phyloP scores from a whole-genome alignment of 2,113 vertebrate species.

The Bolborhynchus lineola region DNA sequence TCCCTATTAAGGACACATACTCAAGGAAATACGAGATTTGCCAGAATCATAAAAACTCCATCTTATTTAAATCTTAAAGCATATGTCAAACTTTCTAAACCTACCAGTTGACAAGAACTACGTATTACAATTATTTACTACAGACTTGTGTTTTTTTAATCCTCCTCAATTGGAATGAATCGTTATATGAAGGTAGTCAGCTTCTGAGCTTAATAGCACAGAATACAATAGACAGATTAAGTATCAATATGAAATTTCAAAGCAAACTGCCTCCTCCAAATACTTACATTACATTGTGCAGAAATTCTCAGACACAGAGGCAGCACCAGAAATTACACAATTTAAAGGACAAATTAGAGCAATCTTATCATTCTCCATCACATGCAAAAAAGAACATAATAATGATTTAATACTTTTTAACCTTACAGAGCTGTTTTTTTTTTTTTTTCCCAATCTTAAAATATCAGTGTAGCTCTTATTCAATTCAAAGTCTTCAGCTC shows the following conservation, averaged over 20 bases:
- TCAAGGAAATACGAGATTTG: background rate
- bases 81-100: background rate
- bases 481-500: conserved; percentile 11
- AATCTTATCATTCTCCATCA: conserved; percentile 1
- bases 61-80: background rate
- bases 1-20: background rate
- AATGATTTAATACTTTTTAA: conserved; percentile 57
- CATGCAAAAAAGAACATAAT: conserved; percentile 20
- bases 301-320: background rate
- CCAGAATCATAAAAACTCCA: background rate
- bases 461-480: conserved; percentile 39
- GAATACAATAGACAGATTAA: background rate
- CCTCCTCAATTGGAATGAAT: background rate
- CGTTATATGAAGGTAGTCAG: background rate
- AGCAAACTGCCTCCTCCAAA: background rate
- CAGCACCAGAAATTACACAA: background rate
- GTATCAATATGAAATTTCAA: background rate
- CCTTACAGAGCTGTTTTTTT: background rate
- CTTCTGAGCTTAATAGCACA: background rate
- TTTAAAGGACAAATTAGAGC: conserved; percentile 27
- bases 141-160: background rate
- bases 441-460: background rate
- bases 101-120: background rate
- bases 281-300: background rate
- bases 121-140: background rate